Base-by-base conservation (phyloP, 2,797 vertebrate species). In the Avahi laniger region DNA sequence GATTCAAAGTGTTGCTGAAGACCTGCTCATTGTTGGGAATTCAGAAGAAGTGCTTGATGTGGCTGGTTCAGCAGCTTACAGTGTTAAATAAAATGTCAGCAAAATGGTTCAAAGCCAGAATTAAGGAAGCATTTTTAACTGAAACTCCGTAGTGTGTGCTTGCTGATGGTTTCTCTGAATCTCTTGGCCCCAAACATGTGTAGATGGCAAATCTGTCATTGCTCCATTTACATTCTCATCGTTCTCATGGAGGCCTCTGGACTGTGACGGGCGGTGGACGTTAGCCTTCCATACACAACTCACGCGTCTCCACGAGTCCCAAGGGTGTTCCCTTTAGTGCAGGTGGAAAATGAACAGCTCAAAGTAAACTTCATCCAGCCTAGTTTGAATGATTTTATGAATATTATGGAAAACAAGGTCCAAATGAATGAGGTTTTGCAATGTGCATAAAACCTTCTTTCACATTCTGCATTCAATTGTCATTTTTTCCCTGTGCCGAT, bases 401-500 rank as follows among this genome's bases (percentile, higher is more conserved):
- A 26, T 87, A 43, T 73, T 54, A 54, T 46, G 0, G 38, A 35
- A 83, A 88, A 46, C 33, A n/a, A 38, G 22, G 7, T 18, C 30
- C 18, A 41, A 54, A 28, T 83, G n/a, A 72, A 72, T 35, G n/a
- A 72, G 20, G 11, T 82, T 63, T 72, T 63, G 50, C 2, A 20
- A 33, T 22, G 18, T 26, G 13, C 8, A 35, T 43, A 63, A 35
- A 35, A 48, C 38, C 33, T 78, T 48, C 30, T 76, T 84, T 14
- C 30, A 35, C 43, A 35, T 81, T 93, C 63, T 30, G 43, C 65
- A 4, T 48, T 78, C 33, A 33, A 4, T 7, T 43, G 18, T 61
- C 9, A n/a, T 92, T 84, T 92, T 91, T 81, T 84, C 15, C 59
- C 41, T 69, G n/a, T 46, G 18, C 9, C 41, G 43, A 9, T 88